These are phyloP conservation scores for Embiotoca jacksoni DNA, from an alignment of 2,113 vertebrate species.

Conservation along the genomic window DNA sequence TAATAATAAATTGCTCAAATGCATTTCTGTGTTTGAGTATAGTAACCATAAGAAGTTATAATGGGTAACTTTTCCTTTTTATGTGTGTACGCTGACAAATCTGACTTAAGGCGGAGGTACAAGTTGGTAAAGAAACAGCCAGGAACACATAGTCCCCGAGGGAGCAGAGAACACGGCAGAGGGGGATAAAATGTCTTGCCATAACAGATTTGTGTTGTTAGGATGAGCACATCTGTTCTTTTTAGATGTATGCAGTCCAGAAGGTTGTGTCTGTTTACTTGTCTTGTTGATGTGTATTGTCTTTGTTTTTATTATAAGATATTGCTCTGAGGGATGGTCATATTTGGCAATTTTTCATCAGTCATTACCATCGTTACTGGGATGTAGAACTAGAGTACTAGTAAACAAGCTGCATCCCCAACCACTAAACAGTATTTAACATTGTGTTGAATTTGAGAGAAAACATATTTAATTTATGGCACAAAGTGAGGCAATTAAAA, in stretches of 20 bases:
- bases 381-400: background rate
- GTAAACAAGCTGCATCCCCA: no score
- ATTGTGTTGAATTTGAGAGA: no score
- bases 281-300: background rate
- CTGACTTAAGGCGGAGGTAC: constrained; percentile 20
- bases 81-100: constrained; percentile 20
- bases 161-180: constrained; percentile 16
- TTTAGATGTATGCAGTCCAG: constrained; percentile 9
- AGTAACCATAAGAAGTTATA: background rate
- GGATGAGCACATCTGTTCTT: constrained; percentile 36
- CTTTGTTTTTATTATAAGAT: background rate
- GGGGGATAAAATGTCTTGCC: constrained; percentile 19
- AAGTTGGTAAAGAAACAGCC: constrained; percentile 24
- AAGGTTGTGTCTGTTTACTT: constrained; percentile 1
- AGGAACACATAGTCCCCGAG: constrained; percentile 18
- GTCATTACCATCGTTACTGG: background rate
- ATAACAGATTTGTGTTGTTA: constrained; percentile 29
- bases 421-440: no score
- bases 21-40: background rate
- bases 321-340: background rate
- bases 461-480: no score
- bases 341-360: background rate
- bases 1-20: background rate
- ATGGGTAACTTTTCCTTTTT: background rate
- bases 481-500: no score